Evolutionary conservation across 2,888 invertebrate species (phyloP).

Genomic region (Ornithoptera alexandrae): DNA sequence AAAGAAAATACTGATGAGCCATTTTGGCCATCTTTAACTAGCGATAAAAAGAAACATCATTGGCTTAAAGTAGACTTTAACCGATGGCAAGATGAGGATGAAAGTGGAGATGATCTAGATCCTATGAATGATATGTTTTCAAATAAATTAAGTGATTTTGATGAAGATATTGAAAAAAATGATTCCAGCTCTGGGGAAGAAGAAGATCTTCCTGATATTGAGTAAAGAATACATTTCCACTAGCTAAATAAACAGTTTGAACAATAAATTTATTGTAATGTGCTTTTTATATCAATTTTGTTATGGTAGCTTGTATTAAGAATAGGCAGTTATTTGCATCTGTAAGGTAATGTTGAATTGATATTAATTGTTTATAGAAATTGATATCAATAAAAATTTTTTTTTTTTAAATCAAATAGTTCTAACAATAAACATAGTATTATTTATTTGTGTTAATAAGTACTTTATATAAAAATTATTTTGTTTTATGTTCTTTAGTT

Average conservation of each 20-base stretch:
- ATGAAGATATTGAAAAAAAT: slow-evolving; percentile 70
- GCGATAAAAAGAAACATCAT: slow-evolving; percentile 92
- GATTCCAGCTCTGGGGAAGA: slow-evolving; percentile 88
- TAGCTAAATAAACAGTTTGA: slow-evolving; percentile 37
- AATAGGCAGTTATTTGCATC: slow-evolving; percentile 22
- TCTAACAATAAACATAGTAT: slow-evolving; percentile 10
- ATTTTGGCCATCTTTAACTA: slow-evolving; percentile 93
- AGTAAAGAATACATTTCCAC: slow-evolving; percentile 56
- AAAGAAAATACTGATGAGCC: slow-evolving; percentile 84
- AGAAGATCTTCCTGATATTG: slow-evolving; percentile 84
- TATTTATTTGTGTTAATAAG: slow-evolving; percentile 11
- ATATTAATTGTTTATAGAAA: too few relatives aligned
- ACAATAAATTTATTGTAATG: slow-evolving; percentile 24
- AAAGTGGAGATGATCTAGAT: slow-evolving; percentile 87
- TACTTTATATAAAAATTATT: slow-evolving; percentile 7
- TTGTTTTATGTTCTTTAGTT: slow-evolving; percentile 9
- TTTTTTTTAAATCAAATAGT: background rate
- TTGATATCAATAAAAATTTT: too few relatives aligned
- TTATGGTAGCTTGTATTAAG: slow-evolving; percentile 24
- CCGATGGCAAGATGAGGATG: slow-evolving; percentile 98
- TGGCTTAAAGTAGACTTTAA: slow-evolving; percentile 98
- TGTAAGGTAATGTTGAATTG: background rate
- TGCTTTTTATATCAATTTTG: slow-evolving; percentile 27
- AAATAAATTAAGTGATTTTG: slow-evolving; percentile 55
- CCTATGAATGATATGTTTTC: slow-evolving; percentile 60